Evolutionary conservation across 2,113 vertebrate genomes (phyloP), one percentile per base, ranked within the genome.

Genomic region (Nanorana parkeri): DNA sequence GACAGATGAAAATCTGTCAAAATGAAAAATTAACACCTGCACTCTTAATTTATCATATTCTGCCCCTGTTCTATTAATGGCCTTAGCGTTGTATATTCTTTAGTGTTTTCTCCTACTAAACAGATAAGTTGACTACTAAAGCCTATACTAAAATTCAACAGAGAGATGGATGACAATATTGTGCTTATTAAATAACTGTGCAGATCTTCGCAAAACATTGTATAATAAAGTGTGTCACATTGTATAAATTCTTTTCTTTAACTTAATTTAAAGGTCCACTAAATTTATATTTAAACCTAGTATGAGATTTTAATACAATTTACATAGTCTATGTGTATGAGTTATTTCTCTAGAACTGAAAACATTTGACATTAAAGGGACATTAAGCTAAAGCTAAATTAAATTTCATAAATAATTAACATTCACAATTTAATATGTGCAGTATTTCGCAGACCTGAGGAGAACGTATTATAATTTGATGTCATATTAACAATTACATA

Each of bases 1-100:
- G 92, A 94, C 80, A 87, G 90, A 91, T 52, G 84, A 93, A 93
- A 92, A 94, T 94, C 90, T 93, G 92, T 95, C 94, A 95, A 86
- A 93, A 93, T 95, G 94, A 95, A 95, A 94, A 94, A 94, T 94
- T 93, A 95, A 95, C 91, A 88, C 87, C 86, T 65, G 87, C 87
- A 90, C 88, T 90, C 88, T 91, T 94, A 93, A 95, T 95, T 94
- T 88, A 94, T 95, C 93, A 94, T 91, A 85, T 89, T 89, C 84
- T 89, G 87, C 88, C 87, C 90, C 86, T 89, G 86, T 90, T 90
- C 90, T 91, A 89, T 90, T 91, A 92, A 89, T 89, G 91, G 86
- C 73, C 86, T 68, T 87, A 84, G 67, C 77, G 82, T 82, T 73
- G 52, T 73, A 86, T 72, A 41, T 86, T 86, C 68, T 77, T 23